Conservation (phyloP, 2,797 vertebrate genomes). For the Hapalemur alaotrensis region DNA sequence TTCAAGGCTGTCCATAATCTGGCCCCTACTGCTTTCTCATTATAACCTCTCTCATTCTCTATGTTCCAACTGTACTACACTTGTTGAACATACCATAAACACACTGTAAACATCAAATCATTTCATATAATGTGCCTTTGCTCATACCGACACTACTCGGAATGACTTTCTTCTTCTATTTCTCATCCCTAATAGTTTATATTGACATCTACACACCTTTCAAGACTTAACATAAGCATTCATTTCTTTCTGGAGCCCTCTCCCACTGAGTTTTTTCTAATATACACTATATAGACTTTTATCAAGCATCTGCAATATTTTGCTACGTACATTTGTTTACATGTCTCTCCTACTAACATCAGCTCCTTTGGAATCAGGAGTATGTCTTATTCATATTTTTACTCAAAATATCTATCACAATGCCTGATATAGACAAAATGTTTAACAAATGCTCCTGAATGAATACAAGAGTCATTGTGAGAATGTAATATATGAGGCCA, state of each 20-base stretch:
- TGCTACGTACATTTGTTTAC: background rate
- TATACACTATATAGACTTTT: background rate
- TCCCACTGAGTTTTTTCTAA: background rate
- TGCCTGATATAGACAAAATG: background rate
- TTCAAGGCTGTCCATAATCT: background rate
- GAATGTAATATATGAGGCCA: background rate
- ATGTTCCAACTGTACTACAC: background rate
- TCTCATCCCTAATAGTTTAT: background rate
- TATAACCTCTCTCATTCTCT: background rate
- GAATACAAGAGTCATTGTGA: background rate
- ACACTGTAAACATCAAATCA: background rate
- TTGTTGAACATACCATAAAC: slow-evolving; percentile 7
- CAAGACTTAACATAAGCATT: background rate
- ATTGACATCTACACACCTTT: background rate
- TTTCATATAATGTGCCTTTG: slow-evolving; percentile 17
- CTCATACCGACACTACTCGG: background rate
- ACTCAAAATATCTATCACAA: background rate
- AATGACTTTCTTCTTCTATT: background rate
- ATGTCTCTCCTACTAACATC: background rate
- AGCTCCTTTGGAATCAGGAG: background rate
- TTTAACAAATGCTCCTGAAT: background rate
- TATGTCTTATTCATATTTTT: background rate
- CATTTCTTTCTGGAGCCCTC: background rate
- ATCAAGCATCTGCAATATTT: background rate
- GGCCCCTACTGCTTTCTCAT: background rate